Conservation (phyloP, 2,113 vertebrate species). For the Cyphomyrus discorhynchus region DNA sequence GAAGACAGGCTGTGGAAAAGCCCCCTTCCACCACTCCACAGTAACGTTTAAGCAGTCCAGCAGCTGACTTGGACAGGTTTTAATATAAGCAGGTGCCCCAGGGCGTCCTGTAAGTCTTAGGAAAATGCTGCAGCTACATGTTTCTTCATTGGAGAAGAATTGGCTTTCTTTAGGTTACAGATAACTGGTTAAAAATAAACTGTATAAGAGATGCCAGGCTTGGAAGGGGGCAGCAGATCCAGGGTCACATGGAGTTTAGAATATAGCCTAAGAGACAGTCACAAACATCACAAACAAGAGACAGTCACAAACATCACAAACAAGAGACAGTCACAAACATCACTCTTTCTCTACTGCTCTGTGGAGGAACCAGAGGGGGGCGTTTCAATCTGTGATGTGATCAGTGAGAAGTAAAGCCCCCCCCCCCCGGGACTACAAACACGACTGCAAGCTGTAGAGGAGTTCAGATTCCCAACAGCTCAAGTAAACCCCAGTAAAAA, state of each 20-base stretch:
- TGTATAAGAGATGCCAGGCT: background rate
- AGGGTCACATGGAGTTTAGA: background rate
- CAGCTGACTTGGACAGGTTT: background rate
- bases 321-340: background rate
- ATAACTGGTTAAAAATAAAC: background rate
- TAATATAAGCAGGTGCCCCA: background rate
- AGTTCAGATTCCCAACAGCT: background rate
- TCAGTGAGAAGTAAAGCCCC: background rate
- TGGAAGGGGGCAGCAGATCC: background rate
- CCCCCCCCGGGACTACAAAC: background rate
- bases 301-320: too few species aligned
- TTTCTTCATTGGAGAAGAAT: background rate
- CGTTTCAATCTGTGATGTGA: background rate
- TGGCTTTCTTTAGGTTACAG: background rate
- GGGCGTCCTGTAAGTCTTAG: background rate
- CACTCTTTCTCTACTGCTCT: background rate
- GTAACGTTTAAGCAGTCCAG: background rate
- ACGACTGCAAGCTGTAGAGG: background rate
- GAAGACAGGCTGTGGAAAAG: background rate
- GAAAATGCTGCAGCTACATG: background rate
- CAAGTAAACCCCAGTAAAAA: background rate
- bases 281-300: background rate
- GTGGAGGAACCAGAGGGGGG: background rate
- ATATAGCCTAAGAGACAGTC: background rate
- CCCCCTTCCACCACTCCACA: background rate